Conservation (phyloP, 2,888 invertebrate genomes). For the Sinhomidia bicolor region DNA sequence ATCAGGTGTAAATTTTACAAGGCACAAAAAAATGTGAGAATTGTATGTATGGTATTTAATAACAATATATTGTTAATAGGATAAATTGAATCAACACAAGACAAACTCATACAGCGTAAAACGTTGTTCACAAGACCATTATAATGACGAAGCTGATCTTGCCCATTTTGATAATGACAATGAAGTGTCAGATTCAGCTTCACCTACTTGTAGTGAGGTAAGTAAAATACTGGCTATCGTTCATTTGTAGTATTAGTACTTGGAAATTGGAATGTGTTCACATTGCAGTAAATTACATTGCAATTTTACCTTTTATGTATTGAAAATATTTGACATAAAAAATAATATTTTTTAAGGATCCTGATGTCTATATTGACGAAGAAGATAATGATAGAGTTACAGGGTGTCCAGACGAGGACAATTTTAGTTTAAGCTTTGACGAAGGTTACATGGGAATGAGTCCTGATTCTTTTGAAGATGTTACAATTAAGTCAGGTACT, state of each 20-base stretch:
- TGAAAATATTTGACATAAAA: background rate
- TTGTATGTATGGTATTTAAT: no score
- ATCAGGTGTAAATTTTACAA: no score
- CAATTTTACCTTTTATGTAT: background rate
- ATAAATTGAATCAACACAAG: background rate
- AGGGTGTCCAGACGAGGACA: constrained; percentile 32
- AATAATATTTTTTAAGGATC: constrained; percentile 27
- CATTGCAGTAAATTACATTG: background rate
- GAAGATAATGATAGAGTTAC: background rate
- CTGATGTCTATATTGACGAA: constrained; percentile 33
- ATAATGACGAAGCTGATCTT: background rate
- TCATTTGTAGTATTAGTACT: background rate
- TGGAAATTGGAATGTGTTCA: no score
- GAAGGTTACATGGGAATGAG: constrained; percentile 67
- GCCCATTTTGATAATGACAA: background rate
- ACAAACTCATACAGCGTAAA: background rate
- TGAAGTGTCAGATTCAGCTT: constrained; percentile 48
- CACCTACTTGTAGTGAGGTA: constrained; percentile 63
- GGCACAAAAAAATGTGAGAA: no score
- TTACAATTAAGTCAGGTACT: constrained; percentile 52
- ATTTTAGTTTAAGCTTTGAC: constrained; percentile 53
- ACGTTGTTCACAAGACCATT: background rate
- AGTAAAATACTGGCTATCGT: background rate
- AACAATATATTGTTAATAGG: no score
- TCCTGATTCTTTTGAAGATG: constrained; percentile 68